Evolutionary conservation across 1,140 invertebrate genomes (phyloP).

Genomic region (Drosophila kurseongensis): DNA sequence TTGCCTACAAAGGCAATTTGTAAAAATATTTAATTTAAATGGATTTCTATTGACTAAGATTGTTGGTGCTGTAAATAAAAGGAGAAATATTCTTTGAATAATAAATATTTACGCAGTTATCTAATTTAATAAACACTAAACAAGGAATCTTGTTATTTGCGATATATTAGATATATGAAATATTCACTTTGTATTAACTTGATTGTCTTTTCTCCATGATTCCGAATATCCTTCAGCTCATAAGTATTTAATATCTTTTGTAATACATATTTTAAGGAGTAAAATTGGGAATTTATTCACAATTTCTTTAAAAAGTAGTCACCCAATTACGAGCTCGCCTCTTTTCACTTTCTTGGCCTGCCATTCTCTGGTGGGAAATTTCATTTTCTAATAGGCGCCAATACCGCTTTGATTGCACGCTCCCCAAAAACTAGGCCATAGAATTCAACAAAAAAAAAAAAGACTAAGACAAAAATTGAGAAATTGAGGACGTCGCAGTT

Average conservation of each 20-base stretch:
- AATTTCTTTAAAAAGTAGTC: not conserved
- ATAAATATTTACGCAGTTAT: not conserved
- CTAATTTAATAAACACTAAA: not conserved
- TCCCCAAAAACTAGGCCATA: constrained; percentile 59
- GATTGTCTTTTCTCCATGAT: too few relatives aligned
- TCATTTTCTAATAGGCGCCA: constrained; percentile 56
- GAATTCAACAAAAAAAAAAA: constrained; percentile 27
- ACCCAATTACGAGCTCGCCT: constrained; percentile 23
- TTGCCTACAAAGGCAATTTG: constrained; percentile 1
- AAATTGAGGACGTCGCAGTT: constrained; percentile 39
- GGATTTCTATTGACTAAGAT: not conserved
- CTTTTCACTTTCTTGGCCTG: constrained; percentile 19
- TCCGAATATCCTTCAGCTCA: too few relatives aligned
- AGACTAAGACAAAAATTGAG: constrained; percentile 36
- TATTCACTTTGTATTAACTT: too few relatives aligned
- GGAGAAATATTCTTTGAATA: not conserved
- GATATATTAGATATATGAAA: not conserved
- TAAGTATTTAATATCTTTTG: not conserved
- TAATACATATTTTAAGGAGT: too few relatives aligned
- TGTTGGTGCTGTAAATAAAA: not conserved
- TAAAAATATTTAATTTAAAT: not conserved
- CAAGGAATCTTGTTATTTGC: too few relatives aligned
- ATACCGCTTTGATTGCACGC: constrained; percentile 51
- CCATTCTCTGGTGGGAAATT: constrained; percentile 11
- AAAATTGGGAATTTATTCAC: too few relatives aligned